Base-by-base conservation (phyloP, 2,113 vertebrate genomes). In the Psephotus haematonotus region DNA sequence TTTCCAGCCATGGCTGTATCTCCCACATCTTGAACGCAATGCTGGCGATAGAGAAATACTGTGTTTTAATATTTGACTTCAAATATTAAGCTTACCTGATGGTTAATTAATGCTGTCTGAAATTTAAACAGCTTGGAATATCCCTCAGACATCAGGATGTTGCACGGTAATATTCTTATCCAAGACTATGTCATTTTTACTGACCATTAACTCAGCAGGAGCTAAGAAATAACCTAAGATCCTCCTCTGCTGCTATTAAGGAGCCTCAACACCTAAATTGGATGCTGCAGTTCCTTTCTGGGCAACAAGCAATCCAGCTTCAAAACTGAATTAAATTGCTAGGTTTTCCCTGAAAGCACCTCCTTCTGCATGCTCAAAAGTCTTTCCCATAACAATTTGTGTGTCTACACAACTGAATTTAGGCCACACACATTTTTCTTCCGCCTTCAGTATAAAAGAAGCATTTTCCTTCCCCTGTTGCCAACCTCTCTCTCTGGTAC, bases 201-300 rank as follows among this genome's bases (percentile, higher is more conserved):
- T 92, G 90, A 63, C 77, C 9, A 3, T 95, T 95, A 92, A 63
- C 86, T 93, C 85, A 77, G 93, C 86, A 68, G 82, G 84, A 84
- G 55, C 80, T 86, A 60, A 91, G 74, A 86, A 93, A 72, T 86
- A 31, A 18, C 72, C 46, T 11, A 50, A 82, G 76, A 67, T 89
- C 52, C 65, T 90, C 18, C 74, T 87, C 85, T 78, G 77, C 59
- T 74, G 64, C 88, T 81, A 4, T 72, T 85, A 82, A 55, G 47
- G 65, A 91, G 67, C 74, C 82, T 92, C 84, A 78, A 41, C 83
- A 69, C 37, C 35, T n/a, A 79, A 91, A 90, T 39, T 81, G 81
- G 35, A 70, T 70, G 33, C 55, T 86, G 52, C 44, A 64, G 59
- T 69, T 94, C 72, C 72, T 91, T 85, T 59, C 65, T 82, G 71